Percentiles rank a stretch among this genome's conserved stretches.
Conservation (phyloP, 2,797 vertebrate species). For the Tragopan temminckii region DNA sequence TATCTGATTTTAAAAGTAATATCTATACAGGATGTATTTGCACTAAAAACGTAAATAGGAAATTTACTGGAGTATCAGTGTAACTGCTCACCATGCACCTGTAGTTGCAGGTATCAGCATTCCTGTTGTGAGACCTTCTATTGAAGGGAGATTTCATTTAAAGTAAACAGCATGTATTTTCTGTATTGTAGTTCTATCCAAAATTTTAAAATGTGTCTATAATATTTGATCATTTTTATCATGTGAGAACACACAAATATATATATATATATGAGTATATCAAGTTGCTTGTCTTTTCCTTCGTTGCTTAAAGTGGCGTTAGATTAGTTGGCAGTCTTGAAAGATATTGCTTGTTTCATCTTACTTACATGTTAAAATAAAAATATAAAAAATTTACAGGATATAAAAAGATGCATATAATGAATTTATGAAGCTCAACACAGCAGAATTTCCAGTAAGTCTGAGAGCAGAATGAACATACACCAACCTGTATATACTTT, state of each 20-base stretch:
- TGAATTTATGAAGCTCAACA: not conserved
- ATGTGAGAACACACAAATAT: not conserved
- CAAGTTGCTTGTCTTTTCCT: not conserved
- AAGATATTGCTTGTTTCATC: not conserved
- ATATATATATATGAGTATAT: not conserved
- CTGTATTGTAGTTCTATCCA: constrained; percentile 58
- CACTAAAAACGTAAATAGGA: constrained; percentile 69
- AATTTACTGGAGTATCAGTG: constrained; percentile 19
- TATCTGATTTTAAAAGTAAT: constrained; percentile 36
- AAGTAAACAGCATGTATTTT: constrained; percentile 26
- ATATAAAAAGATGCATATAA: not conserved
- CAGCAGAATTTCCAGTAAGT: not conserved
- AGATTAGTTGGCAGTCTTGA: not conserved
- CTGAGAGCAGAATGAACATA: not conserved
- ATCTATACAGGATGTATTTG: constrained; percentile 40
- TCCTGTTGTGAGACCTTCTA: constrained; percentile 39
- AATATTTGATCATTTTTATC: constrained; percentile 38
- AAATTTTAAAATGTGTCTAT: constrained; percentile 39
- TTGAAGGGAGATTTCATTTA: constrained; percentile 14
- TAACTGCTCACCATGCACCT: not conserved
- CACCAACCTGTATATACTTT: not conserved
- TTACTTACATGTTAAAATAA: not conserved
- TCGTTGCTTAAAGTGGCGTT: not conserved
- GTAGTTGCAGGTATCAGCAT: constrained; percentile 34
- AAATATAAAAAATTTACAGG: not conserved